Evolutionary conservation across 1,140 invertebrate genomes (phyloP).

Genomic region (Hycleus phaleratus): DNA sequence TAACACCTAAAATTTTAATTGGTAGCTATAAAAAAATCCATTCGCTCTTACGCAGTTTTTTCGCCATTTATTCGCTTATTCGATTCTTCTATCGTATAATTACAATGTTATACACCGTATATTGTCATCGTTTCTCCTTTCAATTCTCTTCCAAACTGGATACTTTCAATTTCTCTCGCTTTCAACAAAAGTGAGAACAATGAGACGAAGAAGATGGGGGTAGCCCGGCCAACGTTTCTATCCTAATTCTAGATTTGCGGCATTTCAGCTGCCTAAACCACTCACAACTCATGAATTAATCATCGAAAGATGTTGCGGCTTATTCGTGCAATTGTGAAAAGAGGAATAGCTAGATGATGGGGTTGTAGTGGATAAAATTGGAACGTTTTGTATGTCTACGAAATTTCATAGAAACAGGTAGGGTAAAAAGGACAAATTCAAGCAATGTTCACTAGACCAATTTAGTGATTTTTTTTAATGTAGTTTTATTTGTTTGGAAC

Average conservation of each 20-base stretch:
- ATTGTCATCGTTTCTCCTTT: constrained; percentile 18
- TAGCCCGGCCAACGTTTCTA: constrained; percentile 19
- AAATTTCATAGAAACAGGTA: constrained; percentile 31
- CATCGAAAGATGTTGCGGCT: constrained; percentile 35
- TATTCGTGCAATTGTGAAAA: constrained; percentile 30
- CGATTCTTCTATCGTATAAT: too few relatives aligned
- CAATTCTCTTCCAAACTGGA: constrained; percentile 24
- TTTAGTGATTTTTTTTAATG: neutral
- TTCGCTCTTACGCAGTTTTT: too few relatives aligned
- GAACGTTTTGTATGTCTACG: constrained; percentile 28
- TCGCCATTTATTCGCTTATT: too few relatives aligned
- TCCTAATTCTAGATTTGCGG: constrained; percentile 37
- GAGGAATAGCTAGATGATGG: neutral
- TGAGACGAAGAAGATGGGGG: neutral
- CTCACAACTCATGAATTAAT: constrained; percentile 38
- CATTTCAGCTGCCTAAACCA: constrained; percentile 31
- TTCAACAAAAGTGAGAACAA: constrained; percentile 18
- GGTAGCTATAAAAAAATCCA: too few relatives aligned
- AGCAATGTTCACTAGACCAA: neutral
- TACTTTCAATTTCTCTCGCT: too few relatives aligned
- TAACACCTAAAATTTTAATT: too few relatives aligned
- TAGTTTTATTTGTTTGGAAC: constrained; percentile 6
- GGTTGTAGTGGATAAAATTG: neutral
- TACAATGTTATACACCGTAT: too few relatives aligned
- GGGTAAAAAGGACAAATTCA: constrained; percentile 19